A percentile compares a stretch with the other conserved stretches of the same genome.
Evolutionary conservation across 1,140 invertebrate species (phyloP).

Genomic region (Thaumatotibia leucotreta): DNA sequence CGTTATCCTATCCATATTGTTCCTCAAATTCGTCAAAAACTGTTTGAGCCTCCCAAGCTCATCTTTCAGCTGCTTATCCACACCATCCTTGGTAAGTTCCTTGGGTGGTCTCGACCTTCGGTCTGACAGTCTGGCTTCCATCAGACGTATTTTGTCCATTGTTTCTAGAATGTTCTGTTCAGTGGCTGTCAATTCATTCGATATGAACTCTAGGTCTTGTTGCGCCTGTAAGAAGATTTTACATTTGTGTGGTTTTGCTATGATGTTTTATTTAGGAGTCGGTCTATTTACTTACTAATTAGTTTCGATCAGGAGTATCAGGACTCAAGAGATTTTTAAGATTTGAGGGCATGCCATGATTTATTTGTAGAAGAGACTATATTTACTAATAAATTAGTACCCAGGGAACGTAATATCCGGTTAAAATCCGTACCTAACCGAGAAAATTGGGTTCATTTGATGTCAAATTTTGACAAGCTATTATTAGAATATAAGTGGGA

Average conservation of each 20-base stretch:
- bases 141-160: slow-evolving; percentile 44
- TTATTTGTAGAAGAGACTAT: no score
- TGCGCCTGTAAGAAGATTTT: slow-evolving; percentile 28
- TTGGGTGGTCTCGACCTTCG: slow-evolving; percentile 33
- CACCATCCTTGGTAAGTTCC: slow-evolving; percentile 48
- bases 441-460: no score
- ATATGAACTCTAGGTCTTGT: slow-evolving; percentile 38
- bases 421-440: no score
- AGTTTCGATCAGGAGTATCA: no score
- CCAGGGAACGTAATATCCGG: no score
- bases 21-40: slow-evolving; percentile 39
- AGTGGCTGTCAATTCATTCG: slow-evolving; percentile 38
- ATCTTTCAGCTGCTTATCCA: slow-evolving; percentile 40
- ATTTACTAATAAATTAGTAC: no score
- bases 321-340: no score
- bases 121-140: slow-evolving; percentile 39
- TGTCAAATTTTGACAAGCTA: no score
- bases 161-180: slow-evolving; percentile 46
- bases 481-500: no score
- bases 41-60: slow-evolving; percentile 41
- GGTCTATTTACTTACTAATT: no score
- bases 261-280: not conserved
- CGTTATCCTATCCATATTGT: slow-evolving; percentile 46
- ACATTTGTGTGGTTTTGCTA: not conserved
- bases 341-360: no score